Evolutionary conservation across 1,140 invertebrate genomes (phyloP).

Genomic region (Battus philenor): DNA sequence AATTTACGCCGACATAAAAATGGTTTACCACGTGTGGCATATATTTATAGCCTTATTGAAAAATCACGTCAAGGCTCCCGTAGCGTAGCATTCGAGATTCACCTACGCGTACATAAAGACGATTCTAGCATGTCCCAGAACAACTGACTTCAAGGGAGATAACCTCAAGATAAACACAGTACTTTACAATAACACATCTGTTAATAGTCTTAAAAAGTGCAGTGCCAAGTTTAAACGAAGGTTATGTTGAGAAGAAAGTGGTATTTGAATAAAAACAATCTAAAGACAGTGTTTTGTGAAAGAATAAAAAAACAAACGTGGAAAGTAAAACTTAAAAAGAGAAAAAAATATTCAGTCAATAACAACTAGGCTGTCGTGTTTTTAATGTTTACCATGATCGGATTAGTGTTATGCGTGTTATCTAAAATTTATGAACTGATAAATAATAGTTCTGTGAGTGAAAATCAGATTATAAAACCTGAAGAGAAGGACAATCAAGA

Average conservation of each 20-base stretch:
- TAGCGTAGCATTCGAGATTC: constrained; percentile 29
- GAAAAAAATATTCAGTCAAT: constrained; percentile 33
- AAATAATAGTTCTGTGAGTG: constrained; percentile 28
- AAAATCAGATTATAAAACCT: constrained; percentile 4
- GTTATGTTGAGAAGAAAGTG: constrained; percentile 24
- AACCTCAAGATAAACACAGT: constrained; percentile 44
- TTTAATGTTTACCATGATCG: constrained; percentile 43
- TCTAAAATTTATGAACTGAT: constrained; percentile 44
- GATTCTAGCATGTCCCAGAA: constrained; percentile 22
- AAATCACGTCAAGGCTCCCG: constrained; percentile 46
- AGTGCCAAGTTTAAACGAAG: constrained; percentile 22
- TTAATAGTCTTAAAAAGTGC: constrained; percentile 23
- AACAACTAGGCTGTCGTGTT: constrained; percentile 21
- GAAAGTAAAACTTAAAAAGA: constrained; percentile 39
- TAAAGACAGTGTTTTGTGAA: background rate
- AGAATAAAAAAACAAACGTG: constrained; percentile 25
- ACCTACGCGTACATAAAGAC: constrained; percentile 27
- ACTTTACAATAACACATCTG: constrained; percentile 12
- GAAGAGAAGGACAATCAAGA: background rate
- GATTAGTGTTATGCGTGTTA: constrained; percentile 47
- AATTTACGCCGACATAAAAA: constrained; percentile 18
- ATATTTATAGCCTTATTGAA: constrained; percentile 52
- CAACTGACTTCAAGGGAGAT: constrained; percentile 28
- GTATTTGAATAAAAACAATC: constrained; percentile 3
- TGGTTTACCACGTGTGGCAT: constrained; percentile 35